These are phyloP conservation scores for Berghia stephanieae DNA, from an alignment of 1,140 invertebrate species.

Conservation along the genomic window DNA sequence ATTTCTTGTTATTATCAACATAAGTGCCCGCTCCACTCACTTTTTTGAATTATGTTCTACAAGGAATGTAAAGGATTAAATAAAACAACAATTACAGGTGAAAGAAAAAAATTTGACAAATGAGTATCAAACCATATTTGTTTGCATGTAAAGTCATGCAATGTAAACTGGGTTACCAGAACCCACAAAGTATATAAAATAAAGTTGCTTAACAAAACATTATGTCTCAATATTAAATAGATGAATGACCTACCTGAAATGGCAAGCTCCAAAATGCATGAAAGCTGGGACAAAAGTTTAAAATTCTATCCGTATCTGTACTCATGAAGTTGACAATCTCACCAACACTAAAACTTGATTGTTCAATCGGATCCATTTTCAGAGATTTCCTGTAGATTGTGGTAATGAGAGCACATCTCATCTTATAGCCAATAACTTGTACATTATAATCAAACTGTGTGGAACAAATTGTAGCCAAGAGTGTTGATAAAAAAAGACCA, in stretches of 20 bases:
- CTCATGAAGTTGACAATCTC: slow-evolving; percentile 98
- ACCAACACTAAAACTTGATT: slow-evolving; percentile 75
- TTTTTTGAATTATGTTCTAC: too few species aligned
- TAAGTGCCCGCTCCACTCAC: too few species aligned
- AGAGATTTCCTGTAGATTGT: slow-evolving; percentile 86
- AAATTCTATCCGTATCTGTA: slow-evolving; percentile 92
- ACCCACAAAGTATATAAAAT: too few species aligned
- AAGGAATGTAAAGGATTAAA: too few species aligned
- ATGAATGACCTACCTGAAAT: slow-evolving; percentile 73
- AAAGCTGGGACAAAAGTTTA: slow-evolving; percentile 95
- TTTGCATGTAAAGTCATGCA: too few species aligned
- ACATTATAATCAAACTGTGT: slow-evolving; percentile 93
- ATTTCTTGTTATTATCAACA: too few species aligned
- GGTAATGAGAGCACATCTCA: slow-evolving; percentile 83
- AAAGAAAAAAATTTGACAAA: too few species aligned
- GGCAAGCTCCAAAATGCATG: slow-evolving; percentile 97
- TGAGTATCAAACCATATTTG: too few species aligned
- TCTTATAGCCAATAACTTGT: slow-evolving; percentile 85
- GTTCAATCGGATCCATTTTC: slow-evolving; percentile 49
- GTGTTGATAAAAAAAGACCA: slow-evolving; percentile 71
- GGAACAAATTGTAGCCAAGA: slow-evolving; percentile 78
- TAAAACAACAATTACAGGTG: too few species aligned
- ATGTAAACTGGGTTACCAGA: too few species aligned
- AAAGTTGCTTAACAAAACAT: too few species aligned
- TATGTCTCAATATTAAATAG: too few species aligned